phyloP scores from a whole-genome alignment of 2,797 vertebrate genomes.

The Propithecus deckenii region DNA sequence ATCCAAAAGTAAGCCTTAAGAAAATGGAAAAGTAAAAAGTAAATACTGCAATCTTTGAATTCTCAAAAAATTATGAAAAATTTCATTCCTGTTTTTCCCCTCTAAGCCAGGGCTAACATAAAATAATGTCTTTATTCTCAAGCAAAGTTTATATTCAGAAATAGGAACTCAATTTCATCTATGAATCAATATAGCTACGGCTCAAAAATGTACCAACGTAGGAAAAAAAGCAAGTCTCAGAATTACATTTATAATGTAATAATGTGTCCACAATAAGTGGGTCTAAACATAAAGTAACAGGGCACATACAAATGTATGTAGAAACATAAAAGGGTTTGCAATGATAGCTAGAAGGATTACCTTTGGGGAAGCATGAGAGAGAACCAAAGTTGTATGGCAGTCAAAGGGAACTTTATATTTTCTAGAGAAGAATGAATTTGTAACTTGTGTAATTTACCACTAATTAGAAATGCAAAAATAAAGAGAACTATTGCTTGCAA shows the following conservation, averaged over 20 bases:
- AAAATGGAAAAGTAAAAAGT: background rate
- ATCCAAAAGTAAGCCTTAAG: background rate
- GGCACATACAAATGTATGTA: background rate
- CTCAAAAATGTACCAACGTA: background rate
- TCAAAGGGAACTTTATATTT: background rate
- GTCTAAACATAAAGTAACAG: background rate
- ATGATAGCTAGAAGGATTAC: background rate
- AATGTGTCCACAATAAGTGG: background rate
- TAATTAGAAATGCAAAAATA: constrained; percentile 27
- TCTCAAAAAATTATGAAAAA: background rate
- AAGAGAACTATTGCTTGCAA: background rate
- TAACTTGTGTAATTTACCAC: background rate
- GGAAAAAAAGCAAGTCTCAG: background rate
- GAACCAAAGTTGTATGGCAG: background rate
- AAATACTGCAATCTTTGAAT: background rate
- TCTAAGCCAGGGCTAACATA: background rate
- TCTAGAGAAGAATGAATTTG: background rate
- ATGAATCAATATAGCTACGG: background rate
- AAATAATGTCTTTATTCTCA: constrained; percentile 15
- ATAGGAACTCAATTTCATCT: background rate
- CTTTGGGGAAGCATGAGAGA: background rate
- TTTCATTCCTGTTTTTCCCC: background rate
- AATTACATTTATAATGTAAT: background rate
- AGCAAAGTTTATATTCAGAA: background rate
- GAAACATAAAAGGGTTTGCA: background rate